A percentile compares a stretch with the other conserved stretches of the same genome.
phyloP scores from a whole-genome alignment of 2,888 invertebrate species.

The Macrosiphum euphorbiae region DNA sequence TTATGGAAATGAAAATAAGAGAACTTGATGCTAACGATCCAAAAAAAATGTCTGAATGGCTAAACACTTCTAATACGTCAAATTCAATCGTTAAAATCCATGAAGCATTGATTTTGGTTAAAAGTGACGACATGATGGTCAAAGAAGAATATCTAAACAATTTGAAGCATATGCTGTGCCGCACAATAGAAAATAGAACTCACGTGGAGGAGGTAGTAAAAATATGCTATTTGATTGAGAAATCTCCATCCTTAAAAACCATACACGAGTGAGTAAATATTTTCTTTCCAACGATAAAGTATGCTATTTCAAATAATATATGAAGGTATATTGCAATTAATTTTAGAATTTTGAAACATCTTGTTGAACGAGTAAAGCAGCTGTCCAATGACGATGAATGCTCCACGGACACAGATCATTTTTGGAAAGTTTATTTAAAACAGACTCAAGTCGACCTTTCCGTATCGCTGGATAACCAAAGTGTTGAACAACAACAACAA shows the following conservation, averaged over 20 bases:
- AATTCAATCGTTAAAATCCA: background rate
- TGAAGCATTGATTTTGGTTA: conserved; percentile 21
- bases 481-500: background rate
- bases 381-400: background rate
- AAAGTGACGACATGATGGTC: background rate
- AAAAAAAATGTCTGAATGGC: background rate
- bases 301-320: background rate
- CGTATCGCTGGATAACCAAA: background rate
- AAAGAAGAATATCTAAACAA: conserved; percentile 10
- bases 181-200: background rate
- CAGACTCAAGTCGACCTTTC: background rate
- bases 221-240: conserved; percentile 26
- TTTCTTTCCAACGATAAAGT: background rate
- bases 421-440: background rate
- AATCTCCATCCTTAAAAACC: background rate
- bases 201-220: background rate
- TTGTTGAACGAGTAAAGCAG: background rate
- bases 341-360: conserved; percentile 22
- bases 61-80: background rate
- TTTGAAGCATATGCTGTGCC: background rate
- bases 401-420: background rate
- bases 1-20: background rate
- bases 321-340: too few species aligned
- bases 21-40: conserved; percentile 21
- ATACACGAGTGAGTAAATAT: conserved; percentile 18